A percentile compares a stretch with the other conserved stretches of the same genome.
phyloP scores from a whole-genome alignment of 2,888 invertebrate species.

The Dermolepida albohirtum region DNA sequence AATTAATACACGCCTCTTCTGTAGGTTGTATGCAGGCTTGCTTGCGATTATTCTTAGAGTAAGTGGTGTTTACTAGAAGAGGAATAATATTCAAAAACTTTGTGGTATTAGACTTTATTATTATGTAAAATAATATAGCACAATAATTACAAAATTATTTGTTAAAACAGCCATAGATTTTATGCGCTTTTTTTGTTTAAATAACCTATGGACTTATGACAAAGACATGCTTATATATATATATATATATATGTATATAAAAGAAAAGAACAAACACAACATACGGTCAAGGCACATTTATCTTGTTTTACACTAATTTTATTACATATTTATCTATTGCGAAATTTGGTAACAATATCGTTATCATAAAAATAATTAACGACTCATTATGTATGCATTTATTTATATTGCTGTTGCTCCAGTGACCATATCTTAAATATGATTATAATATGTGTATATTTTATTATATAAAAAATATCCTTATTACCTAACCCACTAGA shows the following conservation, averaged over 20 bases:
- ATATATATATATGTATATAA: background rate
- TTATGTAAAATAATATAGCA: conserved; percentile 55
- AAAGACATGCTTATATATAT: background rate
- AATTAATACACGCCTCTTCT: too few relatives aligned
- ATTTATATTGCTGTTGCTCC: conserved; percentile 25
- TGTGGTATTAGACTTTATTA: conserved; percentile 52
- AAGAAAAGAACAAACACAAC: conserved; percentile 14
- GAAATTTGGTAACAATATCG: conserved; percentile 32
- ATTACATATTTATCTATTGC: conserved; percentile 14
- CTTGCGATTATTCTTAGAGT: too few relatives aligned
- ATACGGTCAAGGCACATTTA: conserved; percentile 26
- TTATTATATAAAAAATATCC: conserved; percentile 41
- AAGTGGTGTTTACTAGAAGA: too few relatives aligned
- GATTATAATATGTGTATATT: conserved; percentile 25
- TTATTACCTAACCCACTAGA: conserved; percentile 45
- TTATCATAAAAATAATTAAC: conserved; percentile 3
- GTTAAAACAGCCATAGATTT: conserved; percentile 48
- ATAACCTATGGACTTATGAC: conserved; percentile 18
- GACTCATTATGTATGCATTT: conserved; percentile 1
- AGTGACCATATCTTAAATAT: conserved; percentile 34
- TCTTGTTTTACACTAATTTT: conserved; percentile 22
- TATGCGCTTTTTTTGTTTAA: conserved; percentile 15
- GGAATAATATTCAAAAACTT: background rate
- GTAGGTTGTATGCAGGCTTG: too few relatives aligned
- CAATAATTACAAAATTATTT: conserved; percentile 56